Conservation (phyloP, 2,113 vertebrate species). For the Channa maculata region DNA sequence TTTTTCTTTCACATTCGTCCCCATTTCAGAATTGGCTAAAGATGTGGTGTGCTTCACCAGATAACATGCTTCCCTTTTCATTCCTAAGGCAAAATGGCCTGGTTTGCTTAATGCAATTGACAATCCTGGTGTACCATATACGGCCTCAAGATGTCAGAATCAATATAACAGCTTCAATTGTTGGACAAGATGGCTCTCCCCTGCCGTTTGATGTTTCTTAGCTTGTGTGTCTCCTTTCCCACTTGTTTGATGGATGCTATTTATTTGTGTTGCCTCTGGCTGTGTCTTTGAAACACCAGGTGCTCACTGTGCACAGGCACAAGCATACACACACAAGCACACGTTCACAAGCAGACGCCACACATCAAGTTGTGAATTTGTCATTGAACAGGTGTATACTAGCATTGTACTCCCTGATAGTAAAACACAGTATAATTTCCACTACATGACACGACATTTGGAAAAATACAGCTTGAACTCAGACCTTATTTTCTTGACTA, state of each 20-base stretch:
- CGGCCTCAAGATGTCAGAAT: conserved; percentile 69
- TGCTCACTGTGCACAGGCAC: conserved; percentile 29
- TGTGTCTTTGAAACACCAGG: conserved; percentile 66
- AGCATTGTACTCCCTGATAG: conserved; percentile 18
- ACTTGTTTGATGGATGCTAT: conserved; percentile 57
- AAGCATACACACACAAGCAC: not conserved
- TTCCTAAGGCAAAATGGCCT: conserved; percentile 40
- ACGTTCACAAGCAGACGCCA: conserved; percentile 23
- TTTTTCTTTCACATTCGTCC: conserved; percentile 15
- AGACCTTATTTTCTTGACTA: conserved; percentile 6
- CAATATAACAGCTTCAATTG: conserved; percentile 65
- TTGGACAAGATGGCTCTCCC: conserved; percentile 51
- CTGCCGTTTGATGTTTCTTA: conserved; percentile 58
- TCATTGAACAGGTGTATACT: conserved; percentile 18
- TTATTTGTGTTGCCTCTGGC: conserved; percentile 60
- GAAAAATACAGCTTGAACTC: conserved; percentile 20
- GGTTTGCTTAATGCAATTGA: conserved; percentile 45
- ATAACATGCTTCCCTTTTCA: conserved; percentile 20
- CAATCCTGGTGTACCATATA: conserved; percentile 26
- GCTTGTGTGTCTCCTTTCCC: conserved; percentile 50
- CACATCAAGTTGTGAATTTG: conserved; percentile 45
- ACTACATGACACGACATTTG: conserved; percentile 18
- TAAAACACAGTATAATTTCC: conserved; percentile 30
- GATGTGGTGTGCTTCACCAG: conserved; percentile 35
- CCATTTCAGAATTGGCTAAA: not conserved